Base-by-base conservation (phyloP, 2,888 invertebrate species). In the Ctena decussata region DNA sequence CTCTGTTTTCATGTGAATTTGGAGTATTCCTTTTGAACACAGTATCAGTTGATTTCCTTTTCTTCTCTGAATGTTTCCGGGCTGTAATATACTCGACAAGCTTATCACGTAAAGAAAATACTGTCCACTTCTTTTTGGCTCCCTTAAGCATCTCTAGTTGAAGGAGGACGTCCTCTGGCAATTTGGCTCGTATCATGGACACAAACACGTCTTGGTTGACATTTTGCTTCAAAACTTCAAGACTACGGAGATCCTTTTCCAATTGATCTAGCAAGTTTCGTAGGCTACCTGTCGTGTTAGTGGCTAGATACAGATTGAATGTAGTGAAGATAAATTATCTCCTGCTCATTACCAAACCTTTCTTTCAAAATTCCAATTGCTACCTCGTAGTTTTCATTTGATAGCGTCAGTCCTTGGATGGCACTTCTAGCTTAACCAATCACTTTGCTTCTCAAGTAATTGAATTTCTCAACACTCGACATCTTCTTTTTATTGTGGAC, bases 171-270 rank as follows among this genome's bases (percentile, higher is more conserved):
- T n/a, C n/a, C n/a, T n/a, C n/a, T n/a, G 77, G 77, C 3, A 77
- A 69, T 70, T 77, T 77, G 15, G 69, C 60, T 46, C 30, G 65
- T 8, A 77, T 46, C 24, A 77, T 41, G 35, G 77, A 41, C n/a
- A 77, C 77, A 49, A 77, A 77, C n/a, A 77, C 69, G n/a, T 77
- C 77, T 39, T 77, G 77, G 39, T 77, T 44, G 24, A 65, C 27
- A 65, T 77, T n/a, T 65, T 77, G 77, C 27, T 39, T 41, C 1
- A 77, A 41, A 32, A 77, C 77, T 32, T 70, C 84, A 18, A 77
- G 44, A 41, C 81, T 81, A 5, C 81, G 32, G n/a, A 84, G 49
- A 69, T 84, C 80, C 39, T 70, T 83, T 32, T 83, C 71, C 35
- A 74, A 32, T 21, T 8, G 8, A 21, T 53, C 53, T 5, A n/a